Evolutionary conservation across 2,888 invertebrate genomes (phyloP), one percentile per base, ranked within the genome.

Genomic region (Carpatolechia fugitivella): DNA sequence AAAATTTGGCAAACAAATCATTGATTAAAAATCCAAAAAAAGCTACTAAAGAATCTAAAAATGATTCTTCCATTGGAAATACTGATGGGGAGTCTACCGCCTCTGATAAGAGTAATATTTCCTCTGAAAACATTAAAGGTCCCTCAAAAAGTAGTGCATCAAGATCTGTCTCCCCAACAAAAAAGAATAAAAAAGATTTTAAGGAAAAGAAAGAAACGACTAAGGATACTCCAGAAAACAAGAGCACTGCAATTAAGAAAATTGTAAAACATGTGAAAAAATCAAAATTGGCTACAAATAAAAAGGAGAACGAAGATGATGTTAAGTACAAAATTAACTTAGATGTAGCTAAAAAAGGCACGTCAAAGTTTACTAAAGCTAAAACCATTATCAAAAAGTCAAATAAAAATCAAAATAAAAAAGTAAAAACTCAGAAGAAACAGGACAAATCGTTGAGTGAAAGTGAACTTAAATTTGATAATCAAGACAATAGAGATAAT

Each of bases 251-350:
- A 16, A 20, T 70, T 1, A 86, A 82, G 69, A 85, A 80, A 69
- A 14, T 64, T 29, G 53, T 66, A 29, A 80, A 74, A 62, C 57
- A 64, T 61, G 61, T 63, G 35, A 77, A 75, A 59, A 78, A 73
- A 69, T 35, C 64, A 50, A 79, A 78, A 70, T 56, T 56, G 13
- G 47, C 54, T 52, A 82, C 76, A 62, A 66, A 67, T 36, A 69
- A 59, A 41, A 75, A 65, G 53, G 70, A 72, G 56, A 74, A 77
- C 64, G 70, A 55, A 58, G 69, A 78, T 68, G 77, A 85, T 69
- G 56, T 76, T 61, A 88, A 86, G 78, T 84, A 82, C 84, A 89
- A 87, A 85, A 74, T 82, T 60, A 85, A 83, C 75, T 72, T 80
- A 69, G 82, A 78, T 60, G 66, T 73, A 54, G 65, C 67, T 55